These are phyloP conservation scores for Threskiornis aethiopicus DNA, from an alignment of 2,797 vertebrate species.

Conservation along the genomic window DNA sequence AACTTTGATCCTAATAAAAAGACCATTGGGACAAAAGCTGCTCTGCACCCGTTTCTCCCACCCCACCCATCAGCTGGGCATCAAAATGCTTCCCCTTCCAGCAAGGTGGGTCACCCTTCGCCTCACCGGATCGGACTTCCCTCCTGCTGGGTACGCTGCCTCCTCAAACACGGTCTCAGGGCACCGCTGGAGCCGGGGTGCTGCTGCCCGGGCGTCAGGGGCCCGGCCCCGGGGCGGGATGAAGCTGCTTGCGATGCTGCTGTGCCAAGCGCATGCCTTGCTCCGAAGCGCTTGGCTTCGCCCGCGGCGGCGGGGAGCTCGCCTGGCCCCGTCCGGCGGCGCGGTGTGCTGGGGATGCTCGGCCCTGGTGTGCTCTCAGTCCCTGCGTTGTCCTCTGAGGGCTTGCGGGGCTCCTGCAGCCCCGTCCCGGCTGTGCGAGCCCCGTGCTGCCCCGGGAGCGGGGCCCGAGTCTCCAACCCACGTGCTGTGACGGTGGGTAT, in stretches of 20 bases:
- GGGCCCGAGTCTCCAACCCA: not conserved
- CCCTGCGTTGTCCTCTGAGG: not conserved
- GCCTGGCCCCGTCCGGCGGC: accelerated
- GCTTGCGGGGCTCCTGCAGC: not conserved
- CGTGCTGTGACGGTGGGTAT: accelerated
- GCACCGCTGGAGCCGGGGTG: not conserved
- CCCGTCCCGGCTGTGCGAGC: not conserved
- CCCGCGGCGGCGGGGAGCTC: accelerated
- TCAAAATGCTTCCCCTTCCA: not conserved
- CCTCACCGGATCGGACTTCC: not conserved
- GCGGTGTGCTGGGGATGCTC: not conserved
- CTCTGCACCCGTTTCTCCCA: not conserved
- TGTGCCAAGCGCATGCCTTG: accelerated
- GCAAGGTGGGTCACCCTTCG: not conserved
- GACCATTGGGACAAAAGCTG: not conserved
- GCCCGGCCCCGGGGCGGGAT: not conserved
- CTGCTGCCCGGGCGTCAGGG: not conserved
- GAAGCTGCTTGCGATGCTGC: not conserved
- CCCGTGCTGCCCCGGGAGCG: not conserved
- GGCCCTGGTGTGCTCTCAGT: accelerated
- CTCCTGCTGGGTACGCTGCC: not conserved
- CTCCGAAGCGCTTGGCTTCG: accelerated
- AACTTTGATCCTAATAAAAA: not conserved
- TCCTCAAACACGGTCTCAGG: accelerated
- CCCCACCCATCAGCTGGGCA: not conserved